phyloP scores from a whole-genome alignment of 2,113 vertebrate genomes.

The Neodontobutis hainanensis region DNA sequence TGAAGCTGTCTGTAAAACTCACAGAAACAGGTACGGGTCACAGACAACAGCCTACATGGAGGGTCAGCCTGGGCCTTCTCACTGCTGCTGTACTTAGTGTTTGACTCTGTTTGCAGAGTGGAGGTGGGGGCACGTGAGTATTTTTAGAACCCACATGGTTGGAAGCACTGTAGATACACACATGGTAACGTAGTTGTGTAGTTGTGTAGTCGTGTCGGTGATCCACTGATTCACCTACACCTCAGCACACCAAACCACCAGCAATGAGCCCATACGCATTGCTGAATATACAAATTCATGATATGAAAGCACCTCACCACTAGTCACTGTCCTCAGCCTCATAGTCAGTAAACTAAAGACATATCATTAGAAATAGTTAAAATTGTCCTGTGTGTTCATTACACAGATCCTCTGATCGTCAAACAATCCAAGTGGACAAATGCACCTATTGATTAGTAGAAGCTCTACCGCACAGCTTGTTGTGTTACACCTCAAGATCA shows the following conservation, averaged over 20 bases:
- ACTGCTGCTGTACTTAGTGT: slow-evolving; percentile 43
- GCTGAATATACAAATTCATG: slow-evolving; percentile 17
- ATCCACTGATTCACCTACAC: slow-evolving; percentile 18
- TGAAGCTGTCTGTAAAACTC: slow-evolving; percentile 74
- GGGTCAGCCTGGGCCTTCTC: slow-evolving; percentile 63
- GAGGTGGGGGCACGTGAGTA: slow-evolving; percentile 35
- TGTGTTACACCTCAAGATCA: slow-evolving; percentile 53
- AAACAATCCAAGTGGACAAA: slow-evolving; percentile 70
- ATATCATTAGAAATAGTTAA: slow-evolving; percentile 73
- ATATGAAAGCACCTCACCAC: slow-evolving; percentile 24
- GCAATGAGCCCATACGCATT: slow-evolving; percentile 14
- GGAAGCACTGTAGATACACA: slow-evolving; percentile 47
- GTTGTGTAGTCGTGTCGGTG: slow-evolving; percentile 30
- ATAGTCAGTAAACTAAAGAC: slow-evolving; percentile 65
- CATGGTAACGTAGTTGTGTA: slow-evolving; percentile 30
- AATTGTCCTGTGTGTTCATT: slow-evolving; percentile 62
- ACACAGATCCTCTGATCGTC: slow-evolving; percentile 70
- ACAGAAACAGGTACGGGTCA: slow-evolving; percentile 75
- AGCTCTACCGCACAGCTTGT: slow-evolving; percentile 29
- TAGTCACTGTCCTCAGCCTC: slow-evolving; percentile 51
- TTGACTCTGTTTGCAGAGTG: slow-evolving; percentile 38
- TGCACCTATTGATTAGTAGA: slow-evolving; percentile 72
- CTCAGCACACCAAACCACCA: slow-evolving; percentile 6
- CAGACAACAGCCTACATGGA: slow-evolving; percentile 59
- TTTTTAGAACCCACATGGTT: slow-evolving; percentile 66